These are phyloP conservation scores for Anniella stebbinsi DNA, from an alignment of 2,797 vertebrate genomes.

Conservation along the genomic window DNA sequence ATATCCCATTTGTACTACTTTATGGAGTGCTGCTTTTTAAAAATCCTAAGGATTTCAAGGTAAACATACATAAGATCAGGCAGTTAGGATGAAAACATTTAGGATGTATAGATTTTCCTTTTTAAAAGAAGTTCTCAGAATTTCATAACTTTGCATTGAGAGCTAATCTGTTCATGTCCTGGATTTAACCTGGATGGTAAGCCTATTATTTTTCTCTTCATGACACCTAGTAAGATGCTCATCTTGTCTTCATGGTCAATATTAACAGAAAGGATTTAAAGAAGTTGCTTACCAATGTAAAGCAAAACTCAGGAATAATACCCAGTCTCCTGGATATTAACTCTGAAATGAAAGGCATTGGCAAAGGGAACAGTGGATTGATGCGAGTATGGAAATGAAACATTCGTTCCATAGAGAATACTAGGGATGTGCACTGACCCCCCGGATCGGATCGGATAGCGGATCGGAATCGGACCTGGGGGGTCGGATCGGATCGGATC, in stretches of 20 bases:
- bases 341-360: not conserved
- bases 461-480: too few relatives aligned
- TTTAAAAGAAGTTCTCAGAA: not conserved
- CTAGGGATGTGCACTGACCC: too few relatives aligned
- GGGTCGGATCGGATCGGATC: too few relatives aligned
- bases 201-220: not conserved
- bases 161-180: not conserved
- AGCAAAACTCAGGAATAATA: not conserved
- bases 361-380: not conserved
- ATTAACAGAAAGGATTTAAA: conserved; percentile 1
- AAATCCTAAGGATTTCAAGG: too few relatives aligned
- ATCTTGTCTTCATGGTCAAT: not conserved
- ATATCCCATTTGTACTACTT: not conserved
- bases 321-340: not conserved
- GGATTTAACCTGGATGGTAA: not conserved
- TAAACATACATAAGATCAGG: not conserved
- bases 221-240: not conserved
- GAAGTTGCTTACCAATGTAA: not conserved
- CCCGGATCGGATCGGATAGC: too few relatives aligned
- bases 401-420: not conserved
- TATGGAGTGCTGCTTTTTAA: not conserved
- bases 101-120: not conserved
- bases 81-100: not conserved
- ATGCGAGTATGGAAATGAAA: not conserved
- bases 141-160: not conserved